phyloP scores from a whole-genome alignment of 1,140 invertebrate species.

The Stegodyphus mimosarum region DNA sequence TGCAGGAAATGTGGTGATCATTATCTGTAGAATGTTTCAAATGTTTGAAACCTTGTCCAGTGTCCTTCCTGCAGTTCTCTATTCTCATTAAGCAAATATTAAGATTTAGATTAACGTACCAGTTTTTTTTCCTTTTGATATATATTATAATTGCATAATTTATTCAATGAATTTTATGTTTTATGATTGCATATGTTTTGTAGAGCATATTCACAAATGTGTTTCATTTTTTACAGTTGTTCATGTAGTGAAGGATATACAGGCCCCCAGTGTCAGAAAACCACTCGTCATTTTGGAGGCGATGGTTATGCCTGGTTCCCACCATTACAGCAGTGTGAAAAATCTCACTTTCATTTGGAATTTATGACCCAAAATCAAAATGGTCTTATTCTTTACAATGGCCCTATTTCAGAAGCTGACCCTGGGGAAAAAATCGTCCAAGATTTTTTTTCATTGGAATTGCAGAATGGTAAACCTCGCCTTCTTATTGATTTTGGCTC shows the following conservation, averaged over 20 bases:
- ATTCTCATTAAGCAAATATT: too few species aligned
- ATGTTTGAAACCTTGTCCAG: too few species aligned
- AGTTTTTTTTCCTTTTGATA: too few species aligned
- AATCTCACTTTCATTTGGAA: conserved; percentile 92
- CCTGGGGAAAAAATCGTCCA: conserved; percentile 75
- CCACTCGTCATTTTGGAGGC: conserved; percentile 89
- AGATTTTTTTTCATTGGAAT: conserved; percentile 94
- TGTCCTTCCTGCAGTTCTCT: too few species aligned
- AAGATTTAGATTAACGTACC: too few species aligned
- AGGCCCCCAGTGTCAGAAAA: conserved; percentile 95
- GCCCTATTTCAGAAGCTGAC: conserved; percentile 92
- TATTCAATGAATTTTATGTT: too few species aligned
- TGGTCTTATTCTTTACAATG: conserved; percentile 95
- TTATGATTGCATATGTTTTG: too few species aligned
- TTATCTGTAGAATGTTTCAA: too few species aligned
- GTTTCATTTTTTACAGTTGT: conserved; percentile 71
- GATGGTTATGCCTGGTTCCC: conserved; percentile 97
- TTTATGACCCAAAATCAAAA: conserved; percentile 91
- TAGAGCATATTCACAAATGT: too few species aligned
- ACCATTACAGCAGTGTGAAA: conserved; percentile 94
- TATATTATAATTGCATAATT: too few species aligned
- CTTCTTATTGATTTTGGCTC: conserved; percentile 95
- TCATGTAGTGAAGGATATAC: conserved; percentile 91
- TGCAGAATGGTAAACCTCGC: conserved; percentile 89
- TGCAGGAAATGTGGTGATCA: too few species aligned